Percentiles rank a stretch among this genome's conserved stretches.
Evolutionary conservation across 2,888 invertebrate species (phyloP).

Genomic region (Malthinus seriepunctatus): DNA sequence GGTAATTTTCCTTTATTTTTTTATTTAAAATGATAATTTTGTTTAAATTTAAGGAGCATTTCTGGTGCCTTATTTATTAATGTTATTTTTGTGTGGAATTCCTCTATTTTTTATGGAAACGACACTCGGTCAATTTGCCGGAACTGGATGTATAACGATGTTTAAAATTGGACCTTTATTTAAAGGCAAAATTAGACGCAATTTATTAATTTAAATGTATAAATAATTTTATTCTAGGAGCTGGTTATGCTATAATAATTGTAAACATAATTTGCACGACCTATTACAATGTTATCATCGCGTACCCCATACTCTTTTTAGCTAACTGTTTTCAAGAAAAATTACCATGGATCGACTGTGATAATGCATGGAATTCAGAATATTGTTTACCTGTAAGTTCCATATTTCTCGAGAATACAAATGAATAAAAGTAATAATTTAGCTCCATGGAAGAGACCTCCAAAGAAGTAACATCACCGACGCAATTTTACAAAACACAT

Average conservation of each 20-base stretch:
- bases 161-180: constrained; percentile 82
- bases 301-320: constrained; percentile 83
- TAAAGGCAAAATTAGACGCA: constrained; percentile 66
- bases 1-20: constrained; percentile 59
- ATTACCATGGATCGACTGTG: constrained; percentile 79
- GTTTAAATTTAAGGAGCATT: constrained; percentile 70
- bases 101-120: constrained; percentile 89
- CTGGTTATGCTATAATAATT: constrained; percentile 81
- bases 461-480: not conserved
- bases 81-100: constrained; percentile 80
- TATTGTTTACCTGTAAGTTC: constrained; percentile 66
- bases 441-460: not conserved
- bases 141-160: constrained; percentile 79
- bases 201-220: not conserved
- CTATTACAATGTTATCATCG: constrained; percentile 84
- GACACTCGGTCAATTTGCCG: constrained; percentile 82
- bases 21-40: not conserved
- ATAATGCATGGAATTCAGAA: constrained; percentile 81
- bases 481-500: not conserved
- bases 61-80: constrained; percentile 81
- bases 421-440: not conserved
- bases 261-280: constrained; percentile 79
- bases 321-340: constrained; percentile 67
- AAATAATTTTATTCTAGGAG: constrained; percentile 61
- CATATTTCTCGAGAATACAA: not conserved